Conservation (phyloP, 2,888 invertebrate species). For the Rhyacophila evoluta region DNA sequence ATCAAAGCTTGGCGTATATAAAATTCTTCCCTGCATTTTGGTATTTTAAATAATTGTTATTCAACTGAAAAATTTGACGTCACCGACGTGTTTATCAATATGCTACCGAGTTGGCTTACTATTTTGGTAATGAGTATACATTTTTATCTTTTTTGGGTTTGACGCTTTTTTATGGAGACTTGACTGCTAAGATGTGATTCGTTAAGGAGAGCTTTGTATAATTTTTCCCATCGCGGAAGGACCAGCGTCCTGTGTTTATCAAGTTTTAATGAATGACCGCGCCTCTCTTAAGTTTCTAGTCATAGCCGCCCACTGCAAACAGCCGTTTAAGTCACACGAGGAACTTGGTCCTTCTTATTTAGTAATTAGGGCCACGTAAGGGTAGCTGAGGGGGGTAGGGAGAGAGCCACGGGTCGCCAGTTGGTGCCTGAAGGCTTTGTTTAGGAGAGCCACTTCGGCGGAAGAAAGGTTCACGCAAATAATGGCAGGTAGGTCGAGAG, state of each 20-base stretch:
- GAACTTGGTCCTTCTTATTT: conserved; percentile 49
- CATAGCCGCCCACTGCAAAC: conserved; percentile 33
- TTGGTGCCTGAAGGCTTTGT: conserved; percentile 27
- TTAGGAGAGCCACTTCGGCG: conserved; percentile 26
- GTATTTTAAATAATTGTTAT: too few relatives aligned
- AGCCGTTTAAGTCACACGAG: conserved; percentile 26
- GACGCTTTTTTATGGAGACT: too few relatives aligned
- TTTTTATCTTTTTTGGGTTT: too few relatives aligned
- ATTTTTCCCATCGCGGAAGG: neutral
- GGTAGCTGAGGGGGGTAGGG: neutral
- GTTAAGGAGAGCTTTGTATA: too few relatives aligned
- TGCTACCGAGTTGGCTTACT: too few relatives aligned
- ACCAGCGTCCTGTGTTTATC: conserved; percentile 43
- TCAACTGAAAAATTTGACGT: too few relatives aligned
- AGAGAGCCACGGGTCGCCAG: conserved; percentile 3
- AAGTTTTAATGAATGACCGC: conserved; percentile 55
- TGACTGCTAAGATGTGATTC: too few relatives aligned
- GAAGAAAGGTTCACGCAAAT: conserved; percentile 25
- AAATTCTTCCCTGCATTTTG: too few relatives aligned
- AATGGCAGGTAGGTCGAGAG: conserved; percentile 20
- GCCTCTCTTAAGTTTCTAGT: conserved; percentile 31
- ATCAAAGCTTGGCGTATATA: too few relatives aligned
- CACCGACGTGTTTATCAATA: too few relatives aligned
- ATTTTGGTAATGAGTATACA: too few relatives aligned
- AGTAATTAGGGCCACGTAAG: conserved; percentile 47